Percentiles rank a stretch among this genome's conserved stretches.
Conservation (phyloP, 2,888 invertebrate genomes). For the Philopedon plagiatum region DNA sequence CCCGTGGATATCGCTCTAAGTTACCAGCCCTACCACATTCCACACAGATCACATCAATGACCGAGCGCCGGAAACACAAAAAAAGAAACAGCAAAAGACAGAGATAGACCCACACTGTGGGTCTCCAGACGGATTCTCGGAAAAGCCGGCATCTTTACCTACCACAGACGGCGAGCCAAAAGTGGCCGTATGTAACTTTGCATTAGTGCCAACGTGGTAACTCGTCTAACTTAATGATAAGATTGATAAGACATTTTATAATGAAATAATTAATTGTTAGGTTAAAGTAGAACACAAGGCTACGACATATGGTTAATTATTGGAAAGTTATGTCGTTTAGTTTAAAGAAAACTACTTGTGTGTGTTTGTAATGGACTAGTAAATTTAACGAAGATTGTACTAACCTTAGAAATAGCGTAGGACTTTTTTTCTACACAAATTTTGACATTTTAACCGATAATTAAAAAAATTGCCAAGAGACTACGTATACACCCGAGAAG, state of each 20-base stretch:
- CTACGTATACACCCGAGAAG: conserved; percentile 31
- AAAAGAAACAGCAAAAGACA: conserved; percentile 59
- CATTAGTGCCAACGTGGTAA: neutral
- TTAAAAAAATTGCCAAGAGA: conserved; percentile 35
- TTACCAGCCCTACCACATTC: conserved; percentile 69
- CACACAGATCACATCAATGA: conserved; percentile 70
- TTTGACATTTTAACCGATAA: conserved; percentile 26
- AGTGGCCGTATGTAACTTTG: conserved; percentile 28
- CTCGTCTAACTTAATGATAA: neutral
- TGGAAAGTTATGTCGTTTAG: conserved; percentile 2
- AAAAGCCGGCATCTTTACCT: conserved; percentile 49
- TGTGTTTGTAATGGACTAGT: neutral
- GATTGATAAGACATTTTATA: neutral
- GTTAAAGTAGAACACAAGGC: conserved; percentile 34
- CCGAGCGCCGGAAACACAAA: conserved; percentile 68
- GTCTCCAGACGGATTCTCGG: conserved; percentile 61
- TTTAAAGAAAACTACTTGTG: neutral
- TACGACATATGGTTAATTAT: conserved; percentile 46
- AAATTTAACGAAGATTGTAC: conserved; percentile 17
- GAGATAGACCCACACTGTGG: conserved; percentile 58
- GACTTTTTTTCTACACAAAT: conserved; percentile 30
- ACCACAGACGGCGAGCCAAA: conserved; percentile 44
- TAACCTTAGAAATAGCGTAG: conserved; percentile 39
- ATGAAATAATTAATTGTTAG: neutral
- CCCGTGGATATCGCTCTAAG: conserved; percentile 45